Evolutionary conservation across 2,888 invertebrate genomes (phyloP).

Genomic region (Drosophila borealis): DNA sequence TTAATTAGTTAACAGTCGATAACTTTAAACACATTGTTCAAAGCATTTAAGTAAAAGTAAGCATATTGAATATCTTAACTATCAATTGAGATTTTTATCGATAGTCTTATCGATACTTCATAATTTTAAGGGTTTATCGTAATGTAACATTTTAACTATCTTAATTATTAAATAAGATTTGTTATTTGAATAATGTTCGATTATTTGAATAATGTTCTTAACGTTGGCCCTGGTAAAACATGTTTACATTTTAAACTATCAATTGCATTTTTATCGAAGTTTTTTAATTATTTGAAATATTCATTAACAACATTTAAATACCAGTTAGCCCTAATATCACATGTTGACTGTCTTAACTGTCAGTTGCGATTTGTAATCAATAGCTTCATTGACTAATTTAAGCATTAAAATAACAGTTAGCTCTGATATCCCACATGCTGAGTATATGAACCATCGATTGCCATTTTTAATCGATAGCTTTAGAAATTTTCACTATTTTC

Average conservation of each 20-base stretch:
- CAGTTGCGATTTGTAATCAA: neutral
- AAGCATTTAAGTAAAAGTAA: neutral
- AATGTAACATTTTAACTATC: neutral
- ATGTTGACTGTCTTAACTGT: neutral
- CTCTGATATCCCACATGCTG: no score
- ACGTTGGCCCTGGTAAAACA: no score
- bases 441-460: no score
- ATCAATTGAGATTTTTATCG: neutral
- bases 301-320: neutral
- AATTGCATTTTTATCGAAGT: no score
- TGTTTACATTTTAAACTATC: no score
- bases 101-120: neutral
- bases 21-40: neutral
- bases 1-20: neutral
- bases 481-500: neutral
- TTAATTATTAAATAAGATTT: neutral
- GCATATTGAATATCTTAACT: neutral
- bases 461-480: no score
- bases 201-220: neutral
- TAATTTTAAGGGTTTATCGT: neutral
- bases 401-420: neutral
- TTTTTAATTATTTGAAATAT: no score
- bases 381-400: neutral
- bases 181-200: neutral
- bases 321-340: no score